phyloP scores from a whole-genome alignment of 2,888 invertebrate genomes.

The Temnothorax rugatulus region DNA sequence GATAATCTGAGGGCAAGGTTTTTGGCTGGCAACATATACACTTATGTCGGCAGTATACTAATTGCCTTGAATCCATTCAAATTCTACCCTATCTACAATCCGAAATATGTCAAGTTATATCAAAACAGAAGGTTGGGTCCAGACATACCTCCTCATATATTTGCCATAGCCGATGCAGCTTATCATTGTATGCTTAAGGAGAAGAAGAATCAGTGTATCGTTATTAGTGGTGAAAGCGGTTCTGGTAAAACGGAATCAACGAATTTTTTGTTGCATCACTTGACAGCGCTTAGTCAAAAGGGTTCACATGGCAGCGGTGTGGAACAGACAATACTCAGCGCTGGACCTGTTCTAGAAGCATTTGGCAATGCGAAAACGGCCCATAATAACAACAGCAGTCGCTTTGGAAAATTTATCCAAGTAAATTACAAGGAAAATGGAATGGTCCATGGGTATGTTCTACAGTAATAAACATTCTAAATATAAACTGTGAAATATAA shows the following conservation, averaged over 20 bases:
- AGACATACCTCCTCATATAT: constrained; percentile 98
- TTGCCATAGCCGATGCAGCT: constrained; percentile 97
- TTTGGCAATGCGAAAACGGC: constrained; percentile 99
- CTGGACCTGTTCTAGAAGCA: constrained; percentile 98
- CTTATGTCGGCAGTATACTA: constrained; percentile 97
- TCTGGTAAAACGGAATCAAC: constrained; percentile 99
- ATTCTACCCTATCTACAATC: constrained; percentile 99
- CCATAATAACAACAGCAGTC: constrained; percentile 98
- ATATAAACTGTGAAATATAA: constrained; percentile 6
- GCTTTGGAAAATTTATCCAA: constrained; percentile 99
- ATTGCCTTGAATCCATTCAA: constrained; percentile 98
- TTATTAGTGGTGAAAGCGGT: constrained; percentile 97
- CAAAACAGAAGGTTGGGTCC: constrained; percentile 96
- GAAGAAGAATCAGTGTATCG: constrained; percentile 96
- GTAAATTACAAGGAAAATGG: constrained; percentile 99
- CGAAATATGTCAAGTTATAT: constrained; percentile 98
- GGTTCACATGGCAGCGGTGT: constrained; percentile 98
- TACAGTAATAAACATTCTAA: neutral
- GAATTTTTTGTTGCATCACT: constrained; percentile 97
- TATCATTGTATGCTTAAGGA: constrained; percentile 98
- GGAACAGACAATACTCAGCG: constrained; percentile 98
- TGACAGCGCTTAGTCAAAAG: constrained; percentile 97
- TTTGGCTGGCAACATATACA: constrained; percentile 97
- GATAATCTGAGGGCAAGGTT: constrained; percentile 96
- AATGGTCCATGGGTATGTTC: constrained; percentile 95